These are phyloP conservation scores for Pseudorhiza aurosa DNA, from an alignment of 30 jellyfish, hydroid and myxozoan species.

Conservation along the genomic window DNA sequence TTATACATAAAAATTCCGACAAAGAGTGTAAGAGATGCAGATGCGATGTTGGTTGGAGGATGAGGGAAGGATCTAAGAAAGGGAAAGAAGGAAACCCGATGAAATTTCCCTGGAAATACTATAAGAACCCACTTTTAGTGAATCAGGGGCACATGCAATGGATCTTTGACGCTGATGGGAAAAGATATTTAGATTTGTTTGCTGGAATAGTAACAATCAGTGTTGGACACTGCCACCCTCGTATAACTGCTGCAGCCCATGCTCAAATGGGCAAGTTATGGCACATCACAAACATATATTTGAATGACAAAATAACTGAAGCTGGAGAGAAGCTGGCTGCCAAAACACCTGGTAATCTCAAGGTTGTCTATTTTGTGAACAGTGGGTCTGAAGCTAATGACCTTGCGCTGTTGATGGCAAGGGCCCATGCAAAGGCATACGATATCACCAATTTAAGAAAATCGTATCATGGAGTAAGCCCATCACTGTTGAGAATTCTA, in stretches of 20 bases:
- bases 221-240: conserved; percentile 99
- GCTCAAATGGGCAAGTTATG: conserved; percentile 80
- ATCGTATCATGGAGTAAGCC: conserved; percentile 92
- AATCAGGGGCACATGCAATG: conserved; percentile 98
- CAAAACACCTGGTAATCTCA: conserved; percentile 87
- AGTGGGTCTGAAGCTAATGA: conserved; percentile 99
- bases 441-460: conserved; percentile 85
- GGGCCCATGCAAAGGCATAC: conserved; percentile 90
- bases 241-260: conserved; percentile 70
- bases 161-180: conserved; percentile 91
- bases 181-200: conserved; percentile 90
- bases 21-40: no score
- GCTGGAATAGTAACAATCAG: conserved; percentile 98
- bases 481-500: conserved; percentile 80
- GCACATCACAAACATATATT: conserved; percentile 95
- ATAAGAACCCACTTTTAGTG: no score
- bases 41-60: no score
- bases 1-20: no score
- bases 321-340: conserved; percentile 90
- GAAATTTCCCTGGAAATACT: no score
- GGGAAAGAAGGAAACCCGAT: no score
- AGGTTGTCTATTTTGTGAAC: conserved; percentile 92
- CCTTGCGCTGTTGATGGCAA: conserved; percentile 88
- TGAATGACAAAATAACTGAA: conserved; percentile 72
- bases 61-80: no score